Evolutionary conservation across 1,140 invertebrate species (phyloP).

Genomic region (Dryas iulia): DNA sequence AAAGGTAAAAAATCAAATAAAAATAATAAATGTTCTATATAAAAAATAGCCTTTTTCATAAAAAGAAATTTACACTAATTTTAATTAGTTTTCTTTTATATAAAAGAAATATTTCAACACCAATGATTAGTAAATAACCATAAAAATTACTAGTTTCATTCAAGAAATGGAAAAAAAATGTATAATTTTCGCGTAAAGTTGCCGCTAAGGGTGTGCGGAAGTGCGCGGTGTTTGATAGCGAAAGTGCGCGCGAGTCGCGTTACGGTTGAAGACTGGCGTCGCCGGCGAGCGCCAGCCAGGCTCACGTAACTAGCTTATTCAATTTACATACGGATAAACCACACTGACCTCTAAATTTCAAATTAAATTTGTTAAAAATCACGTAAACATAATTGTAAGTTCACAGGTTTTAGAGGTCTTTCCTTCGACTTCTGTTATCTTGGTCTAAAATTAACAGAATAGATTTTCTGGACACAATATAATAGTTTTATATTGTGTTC

Average conservation of each 20-base stretch:
- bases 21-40: background rate
- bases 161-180: background rate
- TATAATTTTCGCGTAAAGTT: conserved; percentile 11
- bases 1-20: background rate
- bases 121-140: background rate
- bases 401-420: no score
- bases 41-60: background rate
- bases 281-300: conserved; percentile 29
- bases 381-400: background rate
- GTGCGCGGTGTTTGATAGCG: conserved; percentile 52
- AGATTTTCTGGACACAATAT: no score
- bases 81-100: background rate
- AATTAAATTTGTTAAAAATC: background rate
- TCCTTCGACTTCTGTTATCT: no score
- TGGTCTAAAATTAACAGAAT: no score
- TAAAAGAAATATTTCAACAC: background rate
- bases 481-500: no score
- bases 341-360: conserved; percentile 28
- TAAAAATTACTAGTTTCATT: background rate
- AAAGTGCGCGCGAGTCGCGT: conserved; percentile 70
- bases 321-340: conserved; percentile 39
- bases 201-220: conserved; percentile 38
- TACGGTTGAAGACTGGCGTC: conserved; percentile 59
- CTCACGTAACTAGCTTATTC: conserved; percentile 54
- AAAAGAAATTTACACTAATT: background rate